Base-by-base conservation (phyloP, 1,140 invertebrate species). In the Dreissena rostriformis region DNA sequence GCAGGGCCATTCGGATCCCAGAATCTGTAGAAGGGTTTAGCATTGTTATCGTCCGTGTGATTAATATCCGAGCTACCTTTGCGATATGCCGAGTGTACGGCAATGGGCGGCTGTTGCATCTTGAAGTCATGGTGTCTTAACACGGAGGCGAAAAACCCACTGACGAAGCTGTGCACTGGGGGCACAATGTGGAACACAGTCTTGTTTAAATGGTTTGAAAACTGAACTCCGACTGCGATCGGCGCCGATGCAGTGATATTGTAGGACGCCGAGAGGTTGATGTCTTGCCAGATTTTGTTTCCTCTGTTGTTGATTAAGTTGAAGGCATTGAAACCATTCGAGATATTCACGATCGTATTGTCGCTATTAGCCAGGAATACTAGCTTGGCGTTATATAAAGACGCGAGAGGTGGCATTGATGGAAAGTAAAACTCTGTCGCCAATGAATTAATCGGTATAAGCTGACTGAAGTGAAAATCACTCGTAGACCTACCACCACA, bases 331-430 rank as follows among this genome's bases (percentile, higher is more conserved):
- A 79, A 79, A 17, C 77, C 77, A 5, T 53, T 67, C 17, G 51
- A 14, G 51, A 79, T 79, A 29, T 79, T 79, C 0, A 79, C 67
- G 39, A 70, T 70, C 2, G 77, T 79, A 53, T 79, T 79, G 77
- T 79, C 77, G 22, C 65, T 39, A 57, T 79, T 79, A 6, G 77
- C 17, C 0, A 70, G 14, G 26, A 70, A n/a, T 11, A 70, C 8
- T 7, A 79, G 22, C n/a, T 71, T 70, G 14, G 65, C 77, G 8
- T 79, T 67, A 57, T 70, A 70, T 19, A 28, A 22, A 14, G 39
- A 39, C 52, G 24, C 24, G 52, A 70, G 19, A 55, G 8, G 14
- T 5, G 14, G 8, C 24, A 24, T 26, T 10, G 15, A 29, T 61
- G 65, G 29, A 79, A 70, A 29, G 66, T 53, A 22, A 68, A 70